phyloP scores from a whole-genome alignment of 2,888 invertebrate genomes.

The Ichneumoninae sp. region DNA sequence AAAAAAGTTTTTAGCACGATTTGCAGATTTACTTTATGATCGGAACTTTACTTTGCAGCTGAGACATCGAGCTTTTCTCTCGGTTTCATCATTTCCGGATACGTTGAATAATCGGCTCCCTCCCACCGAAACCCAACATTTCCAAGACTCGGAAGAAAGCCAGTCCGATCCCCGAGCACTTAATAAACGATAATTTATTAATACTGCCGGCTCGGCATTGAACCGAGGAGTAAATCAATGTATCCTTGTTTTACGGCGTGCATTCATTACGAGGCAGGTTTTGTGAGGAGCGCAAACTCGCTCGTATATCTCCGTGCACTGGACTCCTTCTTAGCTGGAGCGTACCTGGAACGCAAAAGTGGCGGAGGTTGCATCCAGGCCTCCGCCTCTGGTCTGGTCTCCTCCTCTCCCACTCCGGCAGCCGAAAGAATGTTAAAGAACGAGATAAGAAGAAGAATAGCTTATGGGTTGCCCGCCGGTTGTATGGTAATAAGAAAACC shows the following conservation, averaged over 20 bases:
- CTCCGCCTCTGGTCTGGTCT: constrained; percentile 37
- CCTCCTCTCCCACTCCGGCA: constrained; percentile 27
- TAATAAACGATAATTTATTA: constrained; percentile 84
- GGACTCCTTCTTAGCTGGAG: constrained; percentile 46
- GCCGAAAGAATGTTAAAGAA: constrained; percentile 32
- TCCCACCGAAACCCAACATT: neutral
- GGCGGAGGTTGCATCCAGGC: constrained; percentile 26
- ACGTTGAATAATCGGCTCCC: neutral
- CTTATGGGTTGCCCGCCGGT: neutral
- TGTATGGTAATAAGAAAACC: constrained; percentile 45
- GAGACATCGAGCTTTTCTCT: neutral
- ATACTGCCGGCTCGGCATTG: constrained; percentile 79
- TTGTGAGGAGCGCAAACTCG: constrained; percentile 72
- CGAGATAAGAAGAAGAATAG: constrained; percentile 37
- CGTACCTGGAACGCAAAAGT: constrained; percentile 30
- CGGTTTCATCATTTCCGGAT: neutral
- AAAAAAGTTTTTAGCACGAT: too few species aligned
- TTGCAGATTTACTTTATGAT: too few species aligned
- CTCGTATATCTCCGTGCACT: constrained; percentile 81
- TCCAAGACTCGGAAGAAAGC: constrained; percentile 22
- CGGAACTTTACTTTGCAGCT: too few species aligned
- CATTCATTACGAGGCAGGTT: constrained; percentile 83
- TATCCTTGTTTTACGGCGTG: constrained; percentile 83
- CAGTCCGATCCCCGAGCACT: constrained; percentile 72
- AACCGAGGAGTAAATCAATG: constrained; percentile 82